phyloP scores from a whole-genome alignment of 2,888 invertebrate species.

The Strigamia maritima region DNA sequence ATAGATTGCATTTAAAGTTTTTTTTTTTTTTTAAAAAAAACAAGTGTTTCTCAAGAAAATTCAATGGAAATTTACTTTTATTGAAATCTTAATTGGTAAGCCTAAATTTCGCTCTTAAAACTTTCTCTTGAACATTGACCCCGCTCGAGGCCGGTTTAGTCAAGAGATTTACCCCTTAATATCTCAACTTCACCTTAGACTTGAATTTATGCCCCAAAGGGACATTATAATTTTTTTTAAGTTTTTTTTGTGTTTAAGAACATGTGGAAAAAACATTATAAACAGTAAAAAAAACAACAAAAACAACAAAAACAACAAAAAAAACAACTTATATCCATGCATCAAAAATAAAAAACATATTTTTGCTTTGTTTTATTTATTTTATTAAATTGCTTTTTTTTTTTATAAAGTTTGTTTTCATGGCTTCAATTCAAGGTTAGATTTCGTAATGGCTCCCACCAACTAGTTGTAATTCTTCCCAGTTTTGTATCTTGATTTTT shows the following conservation, averaged over 20 bases:
- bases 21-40: too few relatives aligned
- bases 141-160: conserved; percentile 30
- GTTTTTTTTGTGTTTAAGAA: not conserved
- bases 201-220: conserved; percentile 31
- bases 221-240: not conserved
- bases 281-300: not conserved
- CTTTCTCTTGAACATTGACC: conserved; percentile 32
- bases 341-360: not conserved
- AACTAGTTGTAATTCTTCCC: conserved; percentile 4
- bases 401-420: not conserved
- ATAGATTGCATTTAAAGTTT: not conserved
- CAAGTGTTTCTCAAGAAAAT: too few relatives aligned
- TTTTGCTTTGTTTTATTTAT: not conserved
- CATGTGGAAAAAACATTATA: not conserved
- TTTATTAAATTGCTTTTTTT: too few relatives aligned
- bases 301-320: too few relatives aligned
- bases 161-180: conserved; percentile 34
- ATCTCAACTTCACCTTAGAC: conserved; percentile 27
- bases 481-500: not conserved
- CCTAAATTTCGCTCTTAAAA: not conserved
- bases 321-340: not conserved
- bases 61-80: not conserved
- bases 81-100: not conserved
- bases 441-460: conserved; percentile 3
- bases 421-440: not conserved